Evolutionary conservation across 2,113 vertebrate genomes (phyloP).

Genomic region (Pitta sordida): DNA sequence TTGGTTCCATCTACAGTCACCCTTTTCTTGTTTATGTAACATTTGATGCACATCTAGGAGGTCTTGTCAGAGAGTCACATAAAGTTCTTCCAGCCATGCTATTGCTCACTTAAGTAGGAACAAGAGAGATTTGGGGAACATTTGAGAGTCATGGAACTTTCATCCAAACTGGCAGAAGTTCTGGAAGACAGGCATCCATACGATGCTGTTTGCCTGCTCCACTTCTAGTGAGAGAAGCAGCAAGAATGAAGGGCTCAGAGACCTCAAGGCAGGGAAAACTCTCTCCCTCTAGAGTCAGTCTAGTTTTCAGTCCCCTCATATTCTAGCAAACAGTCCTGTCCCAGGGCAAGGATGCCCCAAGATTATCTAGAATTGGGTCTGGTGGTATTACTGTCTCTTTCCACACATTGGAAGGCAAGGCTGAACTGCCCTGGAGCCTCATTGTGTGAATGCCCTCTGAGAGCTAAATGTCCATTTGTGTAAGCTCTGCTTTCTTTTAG

Average conservation of each 20-base stretch:
- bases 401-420: background rate
- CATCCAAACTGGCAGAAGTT: background rate
- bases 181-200: background rate
- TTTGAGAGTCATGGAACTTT: background rate
- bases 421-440: background rate
- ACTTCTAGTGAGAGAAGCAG: background rate
- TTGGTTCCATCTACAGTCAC: background rate
- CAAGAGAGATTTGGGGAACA: background rate
- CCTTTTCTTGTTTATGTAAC: background rate
- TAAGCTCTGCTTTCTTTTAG: background rate
- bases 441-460: background rate
- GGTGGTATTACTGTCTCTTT: background rate
- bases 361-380: background rate
- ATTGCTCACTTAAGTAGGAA: background rate
- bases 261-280: background rate
- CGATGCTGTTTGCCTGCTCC: background rate
- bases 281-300: background rate
- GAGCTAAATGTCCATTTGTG: background rate
- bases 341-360: background rate
- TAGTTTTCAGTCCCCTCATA: background rate
- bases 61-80: background rate
- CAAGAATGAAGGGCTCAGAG: background rate
- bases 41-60: background rate
- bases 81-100: background rate
- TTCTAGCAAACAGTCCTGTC: background rate